Percentiles rank a stretch among this genome's conserved stretches.
phyloP scores from a whole-genome alignment of 2,888 invertebrate species.

The Cephus nigrinus region DNA sequence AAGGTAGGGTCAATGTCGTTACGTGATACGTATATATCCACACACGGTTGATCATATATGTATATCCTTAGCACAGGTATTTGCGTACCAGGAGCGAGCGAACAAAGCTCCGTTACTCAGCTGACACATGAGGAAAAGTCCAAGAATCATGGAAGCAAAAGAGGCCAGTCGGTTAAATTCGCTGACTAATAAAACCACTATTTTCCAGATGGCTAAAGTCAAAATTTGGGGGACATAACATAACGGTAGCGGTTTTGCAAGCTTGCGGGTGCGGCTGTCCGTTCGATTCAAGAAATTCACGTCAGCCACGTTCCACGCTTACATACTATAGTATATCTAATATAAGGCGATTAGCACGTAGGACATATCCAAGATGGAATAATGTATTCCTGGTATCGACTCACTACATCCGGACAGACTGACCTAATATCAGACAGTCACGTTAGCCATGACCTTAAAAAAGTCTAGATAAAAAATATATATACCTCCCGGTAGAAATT shows the following conservation, averaged over 20 bases:
- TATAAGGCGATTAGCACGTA: not conserved
- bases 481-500: constrained; percentile 58
- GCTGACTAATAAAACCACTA: not conserved
- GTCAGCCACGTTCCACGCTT: not conserved
- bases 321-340: not conserved
- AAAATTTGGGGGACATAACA: not conserved
- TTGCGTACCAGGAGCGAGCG: constrained; percentile 28
- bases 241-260: not conserved
- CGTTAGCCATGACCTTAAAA: not conserved
- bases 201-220: not conserved
- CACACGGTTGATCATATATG: not conserved
- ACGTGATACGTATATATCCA: constrained; percentile 22
- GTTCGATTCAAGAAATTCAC: not conserved
- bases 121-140: constrained; percentile 23
- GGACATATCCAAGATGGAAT: not conserved
- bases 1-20: constrained; percentile 62
- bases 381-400: not conserved
- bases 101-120: constrained; percentile 37
- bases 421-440: not conserved
- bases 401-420: not conserved
- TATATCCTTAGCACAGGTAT: constrained; percentile 26
- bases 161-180: not conserved
- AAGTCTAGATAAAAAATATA: not conserved
- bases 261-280: not conserved
- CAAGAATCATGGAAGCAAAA: not conserved